Base-by-base conservation (phyloP, 2,113 vertebrate species). In the Hypocryptadius cinnamomeus region DNA sequence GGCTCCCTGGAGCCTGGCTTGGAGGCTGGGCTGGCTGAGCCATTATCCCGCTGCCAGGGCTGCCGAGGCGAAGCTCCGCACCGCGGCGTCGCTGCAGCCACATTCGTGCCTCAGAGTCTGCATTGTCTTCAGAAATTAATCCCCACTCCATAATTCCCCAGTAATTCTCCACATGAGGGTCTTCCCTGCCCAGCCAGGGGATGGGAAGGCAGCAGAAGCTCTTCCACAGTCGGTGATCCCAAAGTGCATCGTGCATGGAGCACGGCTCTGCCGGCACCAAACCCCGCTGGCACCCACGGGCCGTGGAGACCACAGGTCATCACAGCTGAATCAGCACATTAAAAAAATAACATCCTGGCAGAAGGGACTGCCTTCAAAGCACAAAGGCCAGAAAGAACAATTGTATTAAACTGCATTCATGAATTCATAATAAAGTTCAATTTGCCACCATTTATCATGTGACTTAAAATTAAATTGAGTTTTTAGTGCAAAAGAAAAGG, bases 361-460 rank as follows among this genome's bases (percentile, higher is more conserved):
- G 90, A 92, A 94, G 88, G 92, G 95, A 90, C 92, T 96, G 85
- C 92, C 95, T 94, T 94, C 92, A 95, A 96, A 95, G 94, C 96
- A 96, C 95, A 95, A 96, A 96, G 51, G n/a, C 72, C 96, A 97
- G 96, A 89, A 96, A 97, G 94, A 96, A 95, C 96, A 97, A 96
- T 95, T 95, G 95, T 96, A 88, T 96, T 94, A 96, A 95, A 85
- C 71, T 86, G 95, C 90, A 92, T 96, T 96, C 95, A 95, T 97
- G 95, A 97, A 97, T 97, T 92, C 85, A 86, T 96, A 97, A 97
- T 96, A 95, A 97, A 97, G 94, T 96, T 96, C 96, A 96, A 93
- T 97, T 98, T 97, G 95, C 96, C 79, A 74, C 94, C 97, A 96
- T 97, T 97, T 96, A 92, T 95, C 96, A 85, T 54, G 87, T 96